phyloP scores from a whole-genome alignment of 2,888 invertebrate species.

The Crossocerus cetratus region DNA sequence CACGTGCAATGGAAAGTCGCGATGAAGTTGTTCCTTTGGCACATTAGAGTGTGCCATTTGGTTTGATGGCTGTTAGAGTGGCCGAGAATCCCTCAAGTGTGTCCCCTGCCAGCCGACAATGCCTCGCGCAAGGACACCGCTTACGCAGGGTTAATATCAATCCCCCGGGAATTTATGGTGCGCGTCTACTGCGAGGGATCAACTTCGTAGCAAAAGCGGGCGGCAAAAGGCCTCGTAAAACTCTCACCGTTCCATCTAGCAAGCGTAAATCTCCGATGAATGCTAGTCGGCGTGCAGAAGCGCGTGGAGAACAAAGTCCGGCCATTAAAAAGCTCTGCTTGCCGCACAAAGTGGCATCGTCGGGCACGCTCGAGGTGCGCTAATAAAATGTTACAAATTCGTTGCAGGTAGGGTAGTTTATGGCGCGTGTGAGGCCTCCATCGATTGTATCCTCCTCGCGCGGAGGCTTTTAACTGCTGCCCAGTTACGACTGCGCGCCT shows the following conservation, averaged over 20 bases:
- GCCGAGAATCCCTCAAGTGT: no score
- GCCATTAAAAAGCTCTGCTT: conserved; percentile 64
- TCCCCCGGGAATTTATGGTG: background rate
- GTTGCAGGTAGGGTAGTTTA: conserved; percentile 71
- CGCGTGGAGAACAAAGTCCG: conserved; percentile 68
- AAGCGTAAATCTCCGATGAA: conserved; percentile 72
- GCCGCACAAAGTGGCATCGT: conserved; percentile 47
- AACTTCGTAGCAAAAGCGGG: conserved; percentile 72
- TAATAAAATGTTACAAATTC: conserved; percentile 76
- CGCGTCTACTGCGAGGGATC: conserved; percentile 57
- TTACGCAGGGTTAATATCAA: no score
- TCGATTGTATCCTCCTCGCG: conserved; percentile 52
- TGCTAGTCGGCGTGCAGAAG: conserved; percentile 64
- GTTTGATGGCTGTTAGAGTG: no score
- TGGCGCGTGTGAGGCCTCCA: conserved; percentile 64
- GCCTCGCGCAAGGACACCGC: no score
- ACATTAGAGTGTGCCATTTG: background rate
- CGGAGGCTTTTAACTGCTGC: conserved; percentile 25
- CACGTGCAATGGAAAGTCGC: background rate
- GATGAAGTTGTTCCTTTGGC: background rate
- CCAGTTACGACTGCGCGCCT: conserved; percentile 26
- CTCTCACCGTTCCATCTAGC: conserved; percentile 46
- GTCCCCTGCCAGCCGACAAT: no score
- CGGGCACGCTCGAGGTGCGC: conserved; percentile 56
- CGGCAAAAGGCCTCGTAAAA: no score